phyloP scores from a whole-genome alignment of 2,797 vertebrate genomes.

The Aplochiton taeniatus region DNA sequence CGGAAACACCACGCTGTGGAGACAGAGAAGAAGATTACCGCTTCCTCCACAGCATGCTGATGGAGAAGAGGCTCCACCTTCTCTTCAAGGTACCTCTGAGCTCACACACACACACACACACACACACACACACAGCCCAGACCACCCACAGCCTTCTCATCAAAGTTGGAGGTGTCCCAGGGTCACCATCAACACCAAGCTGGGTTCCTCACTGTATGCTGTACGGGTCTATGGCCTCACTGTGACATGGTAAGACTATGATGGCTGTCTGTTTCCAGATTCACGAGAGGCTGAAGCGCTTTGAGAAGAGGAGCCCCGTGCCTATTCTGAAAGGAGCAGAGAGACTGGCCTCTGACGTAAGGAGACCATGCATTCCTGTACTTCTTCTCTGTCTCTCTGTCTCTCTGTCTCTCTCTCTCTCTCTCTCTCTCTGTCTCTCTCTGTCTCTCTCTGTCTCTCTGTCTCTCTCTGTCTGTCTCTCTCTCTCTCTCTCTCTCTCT shows the following conservation, averaged over 20 bases:
- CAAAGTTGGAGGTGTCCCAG: too few species aligned
- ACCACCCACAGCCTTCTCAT: too few species aligned
- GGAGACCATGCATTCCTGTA: conserved; percentile 31
- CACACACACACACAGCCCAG: too few species aligned
- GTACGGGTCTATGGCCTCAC: not conserved
- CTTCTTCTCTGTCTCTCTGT: not conserved
- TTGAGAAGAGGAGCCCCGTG: conserved; percentile 57
- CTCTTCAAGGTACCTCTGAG: conserved; percentile 79
- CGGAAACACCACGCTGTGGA: conserved; percentile 83
- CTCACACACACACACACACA: conserved; percentile 2
- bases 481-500: too few species aligned
- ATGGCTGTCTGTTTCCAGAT: conserved; percentile 52
- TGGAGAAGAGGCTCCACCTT: conserved; percentile 93
- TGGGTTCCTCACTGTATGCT: not conserved
- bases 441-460: too few species aligned
- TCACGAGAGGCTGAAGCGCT: conserved; percentile 67
- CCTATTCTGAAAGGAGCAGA: conserved; percentile 49
- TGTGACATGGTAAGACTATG: too few species aligned
- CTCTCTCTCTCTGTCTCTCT: too few species aligned
- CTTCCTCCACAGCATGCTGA: conserved; percentile 94
- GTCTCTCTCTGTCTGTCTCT: too few species aligned
- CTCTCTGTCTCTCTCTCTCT: too few species aligned
- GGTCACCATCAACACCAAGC: too few species aligned
- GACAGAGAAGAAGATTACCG: conserved; percentile 91
- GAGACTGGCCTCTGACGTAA: conserved; percentile 61